A percentile compares a stretch with the other conserved stretches of the same genome.
Evolutionary conservation across 2,888 invertebrate genomes (phyloP).

Genomic region (Isotomurus palustris): DNA sequence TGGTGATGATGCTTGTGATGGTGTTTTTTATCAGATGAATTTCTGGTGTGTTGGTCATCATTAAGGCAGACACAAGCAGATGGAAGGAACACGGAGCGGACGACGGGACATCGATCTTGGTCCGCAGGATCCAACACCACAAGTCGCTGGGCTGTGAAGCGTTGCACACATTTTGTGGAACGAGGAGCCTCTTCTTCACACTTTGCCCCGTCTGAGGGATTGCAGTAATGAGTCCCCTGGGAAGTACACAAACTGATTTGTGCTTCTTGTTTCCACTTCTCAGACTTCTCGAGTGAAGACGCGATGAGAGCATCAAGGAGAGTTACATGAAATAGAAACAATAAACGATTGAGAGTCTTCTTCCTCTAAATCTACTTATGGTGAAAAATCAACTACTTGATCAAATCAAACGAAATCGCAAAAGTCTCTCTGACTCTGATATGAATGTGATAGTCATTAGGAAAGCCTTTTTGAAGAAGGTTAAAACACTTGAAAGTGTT

Average conservation of each 20-base stretch:
- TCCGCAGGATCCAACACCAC: slow-evolving; percentile 43
- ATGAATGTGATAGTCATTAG: too few species aligned
- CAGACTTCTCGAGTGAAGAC: slow-evolving; percentile 26
- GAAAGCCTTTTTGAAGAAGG: too few species aligned
- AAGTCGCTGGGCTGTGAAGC: slow-evolving; percentile 44
- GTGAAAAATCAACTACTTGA: too few species aligned
- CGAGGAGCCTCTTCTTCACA: not conserved
- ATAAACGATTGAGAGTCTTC: too few species aligned
- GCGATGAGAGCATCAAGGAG: too few species aligned
- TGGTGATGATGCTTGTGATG: slow-evolving; percentile 4
- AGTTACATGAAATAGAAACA: too few species aligned
- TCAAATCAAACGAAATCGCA: too few species aligned
- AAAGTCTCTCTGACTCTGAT: too few species aligned
- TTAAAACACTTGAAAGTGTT: too few species aligned
- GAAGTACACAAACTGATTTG: slow-evolving; percentile 44
- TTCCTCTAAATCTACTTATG: too few species aligned
- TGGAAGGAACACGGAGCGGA: slow-evolving; percentile 44
- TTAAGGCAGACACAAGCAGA: slow-evolving; percentile 44
- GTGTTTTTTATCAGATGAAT: slow-evolving; percentile 2
- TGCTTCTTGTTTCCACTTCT: slow-evolving; percentile 44
- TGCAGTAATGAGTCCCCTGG: slow-evolving; percentile 26
- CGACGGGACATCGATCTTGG: slow-evolving; percentile 41
- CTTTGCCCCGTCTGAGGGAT: slow-evolving; percentile 13
- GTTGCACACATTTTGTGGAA: slow-evolving; percentile 30
- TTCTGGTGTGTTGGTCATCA: slow-evolving; percentile 5